Percentiles rank a stretch among this genome's conserved stretches.
phyloP scores from a whole-genome alignment of 2,797 vertebrate species.

The Protonibea diacanthus region DNA sequence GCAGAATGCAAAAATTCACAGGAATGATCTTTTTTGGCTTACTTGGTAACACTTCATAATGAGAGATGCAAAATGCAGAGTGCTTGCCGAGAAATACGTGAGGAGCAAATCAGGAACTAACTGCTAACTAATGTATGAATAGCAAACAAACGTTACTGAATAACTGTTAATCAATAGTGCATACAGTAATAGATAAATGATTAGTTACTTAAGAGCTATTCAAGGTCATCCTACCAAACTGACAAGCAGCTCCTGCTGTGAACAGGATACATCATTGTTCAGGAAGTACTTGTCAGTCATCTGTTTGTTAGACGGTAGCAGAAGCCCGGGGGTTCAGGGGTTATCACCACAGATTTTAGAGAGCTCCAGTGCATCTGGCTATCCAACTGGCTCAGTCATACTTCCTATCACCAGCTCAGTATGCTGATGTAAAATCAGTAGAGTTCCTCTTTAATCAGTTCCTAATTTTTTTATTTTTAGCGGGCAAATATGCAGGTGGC shows the following conservation, averaged over 20 bases:
- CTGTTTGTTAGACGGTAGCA: not conserved
- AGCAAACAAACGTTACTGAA: conserved; percentile 19
- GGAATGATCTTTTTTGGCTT: not conserved
- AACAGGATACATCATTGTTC: not conserved
- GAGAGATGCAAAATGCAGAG: not conserved
- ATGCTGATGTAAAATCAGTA: conserved; percentile 1
- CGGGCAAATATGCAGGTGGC: not conserved
- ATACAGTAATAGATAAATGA: not conserved
- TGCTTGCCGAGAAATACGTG: not conserved
- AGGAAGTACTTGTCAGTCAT: not conserved
- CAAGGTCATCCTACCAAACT: not conserved
- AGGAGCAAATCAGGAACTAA: conserved; percentile 12
- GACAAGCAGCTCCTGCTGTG: not conserved
- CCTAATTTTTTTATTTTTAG: conserved; percentile 6
- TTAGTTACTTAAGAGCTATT: conserved; percentile 1
- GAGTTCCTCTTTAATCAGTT: not conserved
- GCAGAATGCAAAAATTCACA: conserved; percentile 2
- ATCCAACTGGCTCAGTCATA: not conserved
- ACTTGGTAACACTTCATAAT: not conserved
- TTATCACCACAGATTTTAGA: not conserved
- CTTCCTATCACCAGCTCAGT: conserved; percentile 8
- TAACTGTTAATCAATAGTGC: conserved; percentile 14
- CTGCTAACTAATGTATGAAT: not conserved
- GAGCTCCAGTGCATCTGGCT: not conserved
- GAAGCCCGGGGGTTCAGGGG: not conserved